Evolutionary conservation across 2,888 invertebrate genomes (phyloP).

Genomic region (Abrostola tripartita): DNA sequence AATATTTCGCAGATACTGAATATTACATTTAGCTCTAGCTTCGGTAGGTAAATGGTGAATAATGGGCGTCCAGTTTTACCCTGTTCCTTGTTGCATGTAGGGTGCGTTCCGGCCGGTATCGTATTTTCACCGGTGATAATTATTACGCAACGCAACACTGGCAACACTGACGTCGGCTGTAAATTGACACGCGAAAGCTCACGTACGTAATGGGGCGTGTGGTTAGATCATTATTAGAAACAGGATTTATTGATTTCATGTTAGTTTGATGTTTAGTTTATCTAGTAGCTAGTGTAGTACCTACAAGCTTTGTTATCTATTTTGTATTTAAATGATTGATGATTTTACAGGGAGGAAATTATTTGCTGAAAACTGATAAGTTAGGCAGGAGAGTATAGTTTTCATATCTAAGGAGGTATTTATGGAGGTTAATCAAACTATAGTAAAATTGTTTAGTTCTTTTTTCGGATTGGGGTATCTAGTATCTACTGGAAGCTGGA

Average conservation of each 20-base stretch:
- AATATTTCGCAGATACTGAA: conserved; percentile 56
- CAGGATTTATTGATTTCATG: conserved; percentile 35
- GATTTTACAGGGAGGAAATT: no score
- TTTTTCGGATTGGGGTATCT: no score
- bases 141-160: conserved; percentile 72
- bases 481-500: no score
- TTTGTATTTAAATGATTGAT: background rate
- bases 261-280: conserved; percentile 18
- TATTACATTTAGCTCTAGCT: conserved; percentile 46
- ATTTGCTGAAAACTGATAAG: no score
- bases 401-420: no score
- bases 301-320: background rate
- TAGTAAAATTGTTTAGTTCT: no score
- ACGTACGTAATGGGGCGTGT: conserved; percentile 29
- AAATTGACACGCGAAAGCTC: conserved; percentile 67
- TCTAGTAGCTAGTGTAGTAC: conserved; percentile 6
- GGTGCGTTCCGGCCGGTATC: conserved; percentile 60
- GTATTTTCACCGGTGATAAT: conserved; percentile 73
- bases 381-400: background rate
- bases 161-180: conserved; percentile 62
- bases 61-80: conserved; percentile 65
- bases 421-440: no score
- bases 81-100: conserved; percentile 43
- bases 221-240: conserved; percentile 55
- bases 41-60: conserved; percentile 52